Conservation (phyloP, 2,797 vertebrate genomes). For the Dryobates pubescens region DNA sequence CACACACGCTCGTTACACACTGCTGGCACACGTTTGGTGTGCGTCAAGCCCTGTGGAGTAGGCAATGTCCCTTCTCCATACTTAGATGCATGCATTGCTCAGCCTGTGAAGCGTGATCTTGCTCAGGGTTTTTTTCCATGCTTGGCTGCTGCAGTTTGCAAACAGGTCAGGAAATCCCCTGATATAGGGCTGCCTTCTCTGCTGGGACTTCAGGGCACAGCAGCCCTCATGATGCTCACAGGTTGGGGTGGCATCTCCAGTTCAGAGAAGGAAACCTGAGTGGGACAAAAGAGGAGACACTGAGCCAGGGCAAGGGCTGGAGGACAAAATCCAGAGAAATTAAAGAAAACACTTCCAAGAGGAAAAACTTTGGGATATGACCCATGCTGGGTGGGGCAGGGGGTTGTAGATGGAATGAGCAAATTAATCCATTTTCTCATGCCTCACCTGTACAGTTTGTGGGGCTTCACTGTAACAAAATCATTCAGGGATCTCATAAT, state of each 20-base stretch:
- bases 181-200: background rate
- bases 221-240: background rate
- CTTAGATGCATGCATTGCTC: background rate
- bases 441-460: background rate
- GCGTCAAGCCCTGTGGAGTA: background rate
- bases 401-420: background rate
- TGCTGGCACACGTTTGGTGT: rapidly evolving
- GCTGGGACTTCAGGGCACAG: background rate
- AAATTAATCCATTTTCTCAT: background rate
- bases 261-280: background rate
- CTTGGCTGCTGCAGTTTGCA: background rate
- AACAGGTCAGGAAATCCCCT: background rate
- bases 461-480: background rate
- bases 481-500: background rate
- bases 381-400: background rate
- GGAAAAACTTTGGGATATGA: background rate
- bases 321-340: background rate
- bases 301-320: background rate
- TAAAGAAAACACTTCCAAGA: background rate
- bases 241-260: background rate
- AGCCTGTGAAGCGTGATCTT: background rate
- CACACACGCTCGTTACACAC: rapidly evolving
- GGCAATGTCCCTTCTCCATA: rapidly evolving
- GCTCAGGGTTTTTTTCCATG: background rate
- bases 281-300: background rate